Conservation (phyloP, 2,797 vertebrate species). For the Nyctibius grandis region DNA sequence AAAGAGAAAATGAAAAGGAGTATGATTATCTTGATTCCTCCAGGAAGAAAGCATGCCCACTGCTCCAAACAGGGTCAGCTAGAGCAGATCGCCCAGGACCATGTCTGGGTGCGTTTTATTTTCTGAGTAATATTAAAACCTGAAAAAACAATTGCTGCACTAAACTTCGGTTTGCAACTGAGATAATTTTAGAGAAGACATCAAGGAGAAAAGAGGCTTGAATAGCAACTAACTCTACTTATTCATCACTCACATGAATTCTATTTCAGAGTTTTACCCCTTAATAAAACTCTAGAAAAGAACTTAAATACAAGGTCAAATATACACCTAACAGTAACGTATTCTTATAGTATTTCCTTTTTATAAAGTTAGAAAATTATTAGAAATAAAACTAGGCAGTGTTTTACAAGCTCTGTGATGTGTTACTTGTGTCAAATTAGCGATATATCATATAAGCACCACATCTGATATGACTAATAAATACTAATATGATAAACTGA, state of each 20-base stretch:
- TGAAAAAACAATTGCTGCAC: background rate
- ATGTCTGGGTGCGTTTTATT: fast-evolving
- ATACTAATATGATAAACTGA: background rate
- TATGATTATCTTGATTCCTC: background rate
- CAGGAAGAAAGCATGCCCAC: background rate
- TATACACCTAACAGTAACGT: background rate
- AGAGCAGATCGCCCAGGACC: background rate
- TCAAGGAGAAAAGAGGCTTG: background rate
- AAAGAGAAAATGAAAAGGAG: background rate
- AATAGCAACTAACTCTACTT: background rate
- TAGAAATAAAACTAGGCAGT: background rate
- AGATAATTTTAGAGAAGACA: background rate
- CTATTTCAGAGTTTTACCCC: background rate
- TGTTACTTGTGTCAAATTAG: background rate
- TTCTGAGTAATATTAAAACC: background rate
- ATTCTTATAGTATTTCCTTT: background rate
- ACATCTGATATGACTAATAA: background rate
- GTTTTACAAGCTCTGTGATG: background rate
- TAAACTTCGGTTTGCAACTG: background rate
- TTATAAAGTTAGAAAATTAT: background rate
- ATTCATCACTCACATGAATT: background rate
- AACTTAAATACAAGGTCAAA: background rate
- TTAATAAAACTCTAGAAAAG: background rate
- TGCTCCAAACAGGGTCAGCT: background rate
- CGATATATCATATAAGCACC: background rate